A percentile compares a stretch with the other conserved stretches of the same genome.
These are phyloP conservation scores for Zaprionus ornatus DNA, from an alignment of 1,140 invertebrate species.

Conservation along the genomic window DNA sequence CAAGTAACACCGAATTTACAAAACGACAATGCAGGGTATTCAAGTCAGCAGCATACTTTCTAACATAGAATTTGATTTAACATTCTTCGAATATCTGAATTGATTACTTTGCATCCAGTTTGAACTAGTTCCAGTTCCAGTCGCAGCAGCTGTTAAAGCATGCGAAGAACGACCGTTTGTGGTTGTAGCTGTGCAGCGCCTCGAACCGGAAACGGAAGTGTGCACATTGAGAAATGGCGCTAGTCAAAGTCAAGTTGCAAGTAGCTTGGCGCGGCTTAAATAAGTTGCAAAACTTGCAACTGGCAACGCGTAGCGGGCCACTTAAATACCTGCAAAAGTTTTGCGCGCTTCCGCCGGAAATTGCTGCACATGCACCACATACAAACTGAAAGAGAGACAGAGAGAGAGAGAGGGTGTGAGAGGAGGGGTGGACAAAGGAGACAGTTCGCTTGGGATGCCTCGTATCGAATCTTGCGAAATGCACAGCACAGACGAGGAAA, in stretches of 20 bases:
- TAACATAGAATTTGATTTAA: neutral
- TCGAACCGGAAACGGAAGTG: conserved; percentile 64
- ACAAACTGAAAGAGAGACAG: neutral
- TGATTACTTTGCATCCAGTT: neutral
- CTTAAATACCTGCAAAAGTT: conserved; percentile 78
- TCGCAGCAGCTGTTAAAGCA: neutral
- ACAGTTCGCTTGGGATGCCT: conserved; percentile 7
- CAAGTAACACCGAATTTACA: too few species aligned
- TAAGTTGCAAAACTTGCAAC: conserved; percentile 39
- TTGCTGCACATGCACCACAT: conserved; percentile 45
- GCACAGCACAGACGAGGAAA: conserved; percentile 64
- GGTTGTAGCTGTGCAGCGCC: neutral
- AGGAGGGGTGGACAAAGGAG: neutral
- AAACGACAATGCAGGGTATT: neutral
- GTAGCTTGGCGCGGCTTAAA: conserved; percentile 33
- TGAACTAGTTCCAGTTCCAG: conserved; percentile 1
- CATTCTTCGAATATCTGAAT: neutral
- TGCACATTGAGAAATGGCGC: conserved; percentile 57
- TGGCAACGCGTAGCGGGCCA: conserved; percentile 50
- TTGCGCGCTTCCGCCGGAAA: conserved; percentile 77
- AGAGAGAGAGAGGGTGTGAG: conserved; percentile 1
- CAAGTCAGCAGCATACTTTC: neutral
- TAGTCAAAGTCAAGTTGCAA: conserved; percentile 29
- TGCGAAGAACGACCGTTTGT: neutral
- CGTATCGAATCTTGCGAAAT: conserved; percentile 58